Evolutionary conservation across 2,888 invertebrate species (phyloP), one percentile per base, ranked within the genome.

Genomic region (Trachelus iudaicus): DNA sequence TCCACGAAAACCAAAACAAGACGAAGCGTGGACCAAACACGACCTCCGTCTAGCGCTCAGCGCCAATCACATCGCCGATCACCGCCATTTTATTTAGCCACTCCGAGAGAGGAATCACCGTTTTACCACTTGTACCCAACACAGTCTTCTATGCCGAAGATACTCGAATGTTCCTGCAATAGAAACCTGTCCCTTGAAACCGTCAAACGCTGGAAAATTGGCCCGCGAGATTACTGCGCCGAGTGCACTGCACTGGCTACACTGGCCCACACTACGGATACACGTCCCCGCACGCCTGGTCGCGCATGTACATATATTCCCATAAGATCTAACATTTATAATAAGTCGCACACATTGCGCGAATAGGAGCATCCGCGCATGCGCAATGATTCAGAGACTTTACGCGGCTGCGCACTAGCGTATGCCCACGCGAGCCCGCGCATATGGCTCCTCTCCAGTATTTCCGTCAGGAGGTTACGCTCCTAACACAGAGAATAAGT

Each of bases 71-170:
- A 86, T 87, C 85, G 85, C 86, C 86, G 87, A 89, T 87, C 88
- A 88, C 85, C 91, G 91, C 91, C 90, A 91, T 91, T 90, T 91
- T 91, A 69, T 69, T 34, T 23, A 83, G 81, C 79, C 86, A 78
- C 83, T 81, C 79, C 77, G 79, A 73, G 77, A 73, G 77, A 81
- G 78, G 75, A 76, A 81, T 82, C 80, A 81, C 81, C 80, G 80
- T 81, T 30, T 73, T 31, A 34, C 82, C 82, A 80, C 77, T 56
- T 56, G 56, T 56, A 56, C 23, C 23, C 23, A 23, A 56, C 23
- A 56, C 23, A 23, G 23, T 23, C 56, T 9, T 56, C 9, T 56
- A 56, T 15, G 9, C 56, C 15, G 2, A 15, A 40, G 56, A 56
- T 9, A 56, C 56, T 56, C 56, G 56, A 56, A 56, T 56, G 56